A percentile compares a stretch with the other conserved stretches of the same genome.
Evolutionary conservation across 2,797 vertebrate species (phyloP).

Genomic region (Lithobates sylvaticus): DNA sequence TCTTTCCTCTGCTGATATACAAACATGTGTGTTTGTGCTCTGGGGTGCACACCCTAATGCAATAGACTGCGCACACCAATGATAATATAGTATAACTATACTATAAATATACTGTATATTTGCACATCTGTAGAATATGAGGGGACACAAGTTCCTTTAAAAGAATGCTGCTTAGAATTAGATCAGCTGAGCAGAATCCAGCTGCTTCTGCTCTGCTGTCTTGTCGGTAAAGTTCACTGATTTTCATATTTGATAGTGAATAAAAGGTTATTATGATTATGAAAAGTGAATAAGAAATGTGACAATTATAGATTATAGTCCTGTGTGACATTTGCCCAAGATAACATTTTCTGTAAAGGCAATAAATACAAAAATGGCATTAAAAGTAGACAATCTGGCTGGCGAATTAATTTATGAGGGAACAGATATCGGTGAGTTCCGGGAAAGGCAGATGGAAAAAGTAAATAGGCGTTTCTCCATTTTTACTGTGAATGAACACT

Average conservation of each 20-base stretch:
- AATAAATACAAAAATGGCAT: constrained; percentile 4
- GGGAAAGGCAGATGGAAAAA: neutral
- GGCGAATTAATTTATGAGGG: neutral
- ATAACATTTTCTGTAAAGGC: constrained; percentile 15
- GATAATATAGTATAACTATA: too few species aligned
- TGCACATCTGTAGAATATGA: neutral
- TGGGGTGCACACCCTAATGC: too few species aligned
- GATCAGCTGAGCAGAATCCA: neutral
- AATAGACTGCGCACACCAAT: too few species aligned
- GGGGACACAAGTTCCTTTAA: constrained; percentile 10
- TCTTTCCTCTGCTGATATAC: too few species aligned
- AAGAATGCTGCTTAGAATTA: neutral
- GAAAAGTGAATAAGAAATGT: constrained; percentile 8
- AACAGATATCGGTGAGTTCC: neutral
- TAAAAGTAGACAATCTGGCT: neutral
- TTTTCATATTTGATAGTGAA: constrained; percentile 35
- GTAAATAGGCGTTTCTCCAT: neutral
- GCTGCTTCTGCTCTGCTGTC: neutral
- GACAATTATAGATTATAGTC: constrained; percentile 16
- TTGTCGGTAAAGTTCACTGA: constrained; percentile 47
- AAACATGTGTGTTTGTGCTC: too few species aligned
- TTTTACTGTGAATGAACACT: neutral
- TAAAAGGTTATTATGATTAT: constrained; percentile 54
- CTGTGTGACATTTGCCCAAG: constrained; percentile 24
- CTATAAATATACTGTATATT: too few species aligned